Evolutionary conservation across 2,113 vertebrate species (phyloP), one percentile per base, ranked within the genome.

Genomic region (Chaetodon auriga): DNA sequence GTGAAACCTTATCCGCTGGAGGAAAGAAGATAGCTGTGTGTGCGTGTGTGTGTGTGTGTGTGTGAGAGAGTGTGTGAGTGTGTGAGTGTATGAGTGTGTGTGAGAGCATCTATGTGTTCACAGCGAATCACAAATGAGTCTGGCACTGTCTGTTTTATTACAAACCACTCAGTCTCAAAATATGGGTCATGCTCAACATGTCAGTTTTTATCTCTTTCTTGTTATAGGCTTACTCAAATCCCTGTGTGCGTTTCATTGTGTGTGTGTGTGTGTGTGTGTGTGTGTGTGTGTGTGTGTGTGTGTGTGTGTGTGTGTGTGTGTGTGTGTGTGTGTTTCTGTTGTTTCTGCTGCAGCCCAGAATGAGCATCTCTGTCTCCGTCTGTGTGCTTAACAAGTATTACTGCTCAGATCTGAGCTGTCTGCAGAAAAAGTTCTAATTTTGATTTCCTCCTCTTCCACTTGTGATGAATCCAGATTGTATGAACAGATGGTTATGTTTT

Each of bases 21-120:
- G 86, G 94, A 92, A 93, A 94, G 84, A 15, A 78, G 91, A 94
- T 91, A 78, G 84, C 81, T 55, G 91, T 69, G 30, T 30, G 30
- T 30, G 30, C 3, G 30, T 30, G 30, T 30, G 30, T 30, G 30
- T 30, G 30, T 30, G 57, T 69, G 19, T 41, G 54, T 21, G 21
- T 61, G 58, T 65, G 68, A n/a, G 30, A 58, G 70, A 60, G 53
- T 68, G 55, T 49, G 64, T 53, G 62, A 48, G 46, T 35, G 49
- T 35, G 45, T 61, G 43, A 62, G 48, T 3, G 23, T 63, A 41
- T 73, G 55, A 38, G 55, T 61, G 57, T 48, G 55, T 70, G 0
- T 54, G 60, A 0, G 72, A 13, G 62, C 48, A 54, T 83, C 38
- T 51, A 10, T 55, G 69, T 78, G 53, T 68, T 48, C 65, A 46